Conservation (phyloP, 1,140 invertebrate species). For the Lordiphosa stackelbergi region DNA sequence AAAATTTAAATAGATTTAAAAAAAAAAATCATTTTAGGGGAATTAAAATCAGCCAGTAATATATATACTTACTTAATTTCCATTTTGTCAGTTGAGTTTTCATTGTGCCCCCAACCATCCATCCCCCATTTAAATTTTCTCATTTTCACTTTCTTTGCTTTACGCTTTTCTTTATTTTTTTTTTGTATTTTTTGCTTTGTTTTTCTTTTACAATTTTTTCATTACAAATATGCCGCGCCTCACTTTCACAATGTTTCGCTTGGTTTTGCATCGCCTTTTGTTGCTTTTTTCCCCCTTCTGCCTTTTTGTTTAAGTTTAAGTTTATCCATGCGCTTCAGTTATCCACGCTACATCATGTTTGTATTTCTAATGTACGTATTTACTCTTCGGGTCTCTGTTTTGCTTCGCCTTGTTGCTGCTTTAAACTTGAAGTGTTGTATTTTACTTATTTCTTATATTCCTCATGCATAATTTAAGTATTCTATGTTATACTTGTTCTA, state of each 20-base stretch:
- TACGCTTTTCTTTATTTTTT: conserved; percentile 42
- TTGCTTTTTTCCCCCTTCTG: conserved; percentile 6
- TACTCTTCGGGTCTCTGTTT: conserved; percentile 29
- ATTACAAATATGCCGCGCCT: conserved; percentile 56
- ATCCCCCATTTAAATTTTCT: no score
- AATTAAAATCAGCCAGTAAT: no score
- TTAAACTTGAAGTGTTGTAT: conserved; percentile 43
- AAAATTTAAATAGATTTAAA: no score
- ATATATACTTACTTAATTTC: conserved; percentile 1
- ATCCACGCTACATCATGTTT: conserved; percentile 17
- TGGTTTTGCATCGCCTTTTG: conserved; percentile 16
- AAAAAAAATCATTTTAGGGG: no score
- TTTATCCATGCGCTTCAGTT: conserved; percentile 46
- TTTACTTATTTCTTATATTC: conserved; percentile 41
- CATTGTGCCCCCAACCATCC: no score
- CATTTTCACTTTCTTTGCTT: conserved; percentile 35
- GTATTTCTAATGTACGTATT: conserved; percentile 45
- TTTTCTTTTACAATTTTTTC: conserved; percentile 62
- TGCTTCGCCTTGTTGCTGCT: conserved; percentile 32
- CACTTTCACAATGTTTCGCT: conserved; percentile 16
- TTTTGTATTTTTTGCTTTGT: conserved; percentile 34
- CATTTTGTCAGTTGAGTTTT: background rate
- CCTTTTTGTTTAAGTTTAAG: conserved; percentile 32
- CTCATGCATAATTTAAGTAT: conserved; percentile 55
- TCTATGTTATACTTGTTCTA: conserved; percentile 35